Evolutionary conservation across 2,888 invertebrate species (phyloP), one percentile per base, ranked within the genome.

Genomic region (Dastarcus helophoroides): DNA sequence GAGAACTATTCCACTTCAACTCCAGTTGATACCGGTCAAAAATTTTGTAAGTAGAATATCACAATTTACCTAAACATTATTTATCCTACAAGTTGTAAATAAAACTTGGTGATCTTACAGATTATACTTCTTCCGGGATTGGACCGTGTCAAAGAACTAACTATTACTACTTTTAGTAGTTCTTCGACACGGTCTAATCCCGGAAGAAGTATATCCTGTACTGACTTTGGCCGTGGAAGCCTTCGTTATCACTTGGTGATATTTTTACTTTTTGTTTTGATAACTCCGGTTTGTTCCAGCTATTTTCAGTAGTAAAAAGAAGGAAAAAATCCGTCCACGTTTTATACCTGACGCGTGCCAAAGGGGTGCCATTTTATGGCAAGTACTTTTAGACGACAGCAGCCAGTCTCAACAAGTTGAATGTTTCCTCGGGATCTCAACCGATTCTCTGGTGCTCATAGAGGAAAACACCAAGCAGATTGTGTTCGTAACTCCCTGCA

Each of bases 31-130:
- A 76, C 80, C 10, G 80, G 82, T 30, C 82, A 84, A 50, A 88
- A 88, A 62, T 88, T 88, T 63, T 85, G 84, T 84, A 67, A 72
- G 81, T 69, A n/a, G n/a, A n/a, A n/a, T n/a, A n/a, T n/a, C n/a
- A n/a, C n/a, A n/a, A n/a, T n/a, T n/a, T n/a, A n/a, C n/a, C n/a
- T n/a, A n/a, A n/a, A n/a, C n/a, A n/a, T n/a, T n/a, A n/a, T n/a
- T n/a, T n/a, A 29, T n/a, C n/a, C n/a, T n/a, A n/a, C n/a, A n/a
- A n/a, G n/a, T n/a, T n/a, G n/a, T n/a, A n/a, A n/a, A n/a, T n/a
- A n/a, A n/a, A n/a, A n/a, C n/a, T n/a, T n/a, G n/a, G n/a, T n/a
- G n/a, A n/a, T n/a, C n/a, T n/a, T n/a, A n/a, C n/a, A n/a, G n/a
- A n/a, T n/a, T n/a, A n/a, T n/a, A n/a, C n/a, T n/a, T n/a, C n/a